phyloP scores from a whole-genome alignment of 2,113 vertebrate species.

The Odobenus rosmarus region DNA sequence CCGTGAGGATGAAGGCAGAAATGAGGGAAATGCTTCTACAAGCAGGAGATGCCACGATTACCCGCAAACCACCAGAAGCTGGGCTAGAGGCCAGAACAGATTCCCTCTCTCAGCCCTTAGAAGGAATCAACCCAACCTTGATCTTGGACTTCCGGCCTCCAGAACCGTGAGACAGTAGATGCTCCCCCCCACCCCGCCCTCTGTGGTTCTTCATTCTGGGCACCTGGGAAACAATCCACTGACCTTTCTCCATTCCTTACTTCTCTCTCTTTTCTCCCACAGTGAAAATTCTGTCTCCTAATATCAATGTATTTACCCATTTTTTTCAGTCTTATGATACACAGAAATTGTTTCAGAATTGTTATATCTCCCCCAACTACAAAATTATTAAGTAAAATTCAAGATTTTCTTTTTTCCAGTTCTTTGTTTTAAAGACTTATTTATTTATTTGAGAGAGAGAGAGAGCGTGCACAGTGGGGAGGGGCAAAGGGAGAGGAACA shows the following conservation, averaged over 20 bases:
- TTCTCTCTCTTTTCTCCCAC: neutral
- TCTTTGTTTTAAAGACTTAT: neutral
- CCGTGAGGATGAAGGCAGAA: neutral
- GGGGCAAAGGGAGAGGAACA: neutral
- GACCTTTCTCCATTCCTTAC: neutral
- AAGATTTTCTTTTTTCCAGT: neutral
- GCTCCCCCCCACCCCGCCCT: too few species aligned
- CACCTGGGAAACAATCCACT: neutral
- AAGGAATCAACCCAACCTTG: neutral
- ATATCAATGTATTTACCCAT: neutral
- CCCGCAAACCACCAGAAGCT: neutral
- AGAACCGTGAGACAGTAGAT: neutral
- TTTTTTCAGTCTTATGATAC: neutral
- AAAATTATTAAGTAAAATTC: neutral
- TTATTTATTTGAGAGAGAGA: neutral
- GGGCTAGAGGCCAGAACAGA: neutral
- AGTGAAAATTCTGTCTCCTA: neutral
- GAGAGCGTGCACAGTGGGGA: neutral
- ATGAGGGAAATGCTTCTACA: neutral
- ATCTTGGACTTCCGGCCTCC: neutral
- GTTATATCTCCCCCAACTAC: neutral
- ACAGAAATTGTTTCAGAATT: neutral
- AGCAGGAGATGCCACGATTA: too few species aligned
- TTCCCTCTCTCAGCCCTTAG: neutral
- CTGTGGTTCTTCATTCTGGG: neutral